These are phyloP conservation scores for Phenacoccus solenopsis DNA, from an alignment of 1,140 invertebrate species.

Conservation along the genomic window DNA sequence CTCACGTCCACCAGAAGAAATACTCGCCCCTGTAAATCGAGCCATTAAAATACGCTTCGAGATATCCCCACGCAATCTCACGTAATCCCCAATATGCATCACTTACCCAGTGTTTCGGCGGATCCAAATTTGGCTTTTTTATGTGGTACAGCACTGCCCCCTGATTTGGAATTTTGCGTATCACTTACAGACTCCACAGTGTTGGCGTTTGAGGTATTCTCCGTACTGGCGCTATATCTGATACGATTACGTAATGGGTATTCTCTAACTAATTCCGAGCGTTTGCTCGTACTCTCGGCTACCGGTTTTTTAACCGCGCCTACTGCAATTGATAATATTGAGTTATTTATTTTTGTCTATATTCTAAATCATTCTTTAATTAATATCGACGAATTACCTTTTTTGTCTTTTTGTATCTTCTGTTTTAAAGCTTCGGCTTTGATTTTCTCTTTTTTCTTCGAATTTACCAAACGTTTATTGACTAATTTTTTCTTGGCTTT, in stretches of 20 bases:
- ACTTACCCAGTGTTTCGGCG: constrained; percentile 6
- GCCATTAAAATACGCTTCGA: background rate
- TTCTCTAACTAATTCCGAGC: background rate
- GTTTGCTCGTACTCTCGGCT: background rate
- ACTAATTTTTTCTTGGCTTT: background rate
- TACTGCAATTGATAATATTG: too few relatives aligned
- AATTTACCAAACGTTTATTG: background rate
- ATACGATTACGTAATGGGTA: constrained; percentile 15
- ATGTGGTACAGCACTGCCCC: constrained; percentile 6
- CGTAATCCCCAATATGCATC: background rate
- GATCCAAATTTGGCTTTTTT: constrained; percentile 13
- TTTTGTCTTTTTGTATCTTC: background rate
- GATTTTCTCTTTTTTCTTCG: background rate
- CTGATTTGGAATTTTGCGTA: constrained; percentile 5
- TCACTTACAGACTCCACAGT: constrained; percentile 11
- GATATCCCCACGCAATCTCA: too few relatives aligned
- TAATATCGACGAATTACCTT: background rate
- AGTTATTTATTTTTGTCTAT: too few relatives aligned
- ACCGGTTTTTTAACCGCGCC: background rate
- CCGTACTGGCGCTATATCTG: background rate
- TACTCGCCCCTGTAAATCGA: background rate
- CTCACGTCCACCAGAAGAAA: constrained; percentile 12
- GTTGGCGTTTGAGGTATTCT: background rate
- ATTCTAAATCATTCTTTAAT: too few relatives aligned
- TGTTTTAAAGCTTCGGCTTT: background rate